phyloP scores from a whole-genome alignment of 2,888 invertebrate species.

The Drosophila hamatofila region DNA sequence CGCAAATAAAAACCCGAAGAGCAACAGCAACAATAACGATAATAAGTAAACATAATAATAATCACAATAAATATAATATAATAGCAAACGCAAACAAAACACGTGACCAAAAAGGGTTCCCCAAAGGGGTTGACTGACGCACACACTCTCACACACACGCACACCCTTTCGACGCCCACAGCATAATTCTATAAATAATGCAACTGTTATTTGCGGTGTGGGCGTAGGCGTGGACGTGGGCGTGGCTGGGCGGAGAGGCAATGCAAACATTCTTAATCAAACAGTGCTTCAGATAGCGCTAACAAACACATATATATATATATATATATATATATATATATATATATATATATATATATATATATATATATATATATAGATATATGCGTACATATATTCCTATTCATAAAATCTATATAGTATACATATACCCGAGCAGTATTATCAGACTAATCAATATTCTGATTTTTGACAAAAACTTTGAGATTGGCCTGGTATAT shows the following conservation, averaged over 20 bases:
- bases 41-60: slow-evolving; percentile 60
- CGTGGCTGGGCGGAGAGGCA: background rate
- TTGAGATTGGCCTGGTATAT: too few relatives aligned
- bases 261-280: slow-evolving; percentile 4
- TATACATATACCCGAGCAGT: background rate
- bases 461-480: too few relatives aligned
- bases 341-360: background rate
- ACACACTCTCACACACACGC: slow-evolving; percentile 13
- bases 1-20: slow-evolving; percentile 57
- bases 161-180: slow-evolving; percentile 44
- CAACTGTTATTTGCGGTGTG: slow-evolving; percentile 44
- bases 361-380: background rate
- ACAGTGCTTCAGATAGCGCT: background rate
- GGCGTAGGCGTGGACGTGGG: background rate
- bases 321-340: too few relatives aligned
- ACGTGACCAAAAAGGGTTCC: slow-evolving; percentile 31
- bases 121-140: slow-evolving; percentile 26
- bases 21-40: slow-evolving; percentile 56
- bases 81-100: slow-evolving; percentile 73
- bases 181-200: slow-evolving; percentile 69
- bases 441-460: background rate
- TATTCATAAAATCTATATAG: background rate
- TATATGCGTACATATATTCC: background rate
- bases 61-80: slow-evolving; percentile 66
- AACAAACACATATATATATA: background rate